phyloP scores from a whole-genome alignment of 2,113 vertebrate genomes.

The Aspidoscelis tigris region DNA sequence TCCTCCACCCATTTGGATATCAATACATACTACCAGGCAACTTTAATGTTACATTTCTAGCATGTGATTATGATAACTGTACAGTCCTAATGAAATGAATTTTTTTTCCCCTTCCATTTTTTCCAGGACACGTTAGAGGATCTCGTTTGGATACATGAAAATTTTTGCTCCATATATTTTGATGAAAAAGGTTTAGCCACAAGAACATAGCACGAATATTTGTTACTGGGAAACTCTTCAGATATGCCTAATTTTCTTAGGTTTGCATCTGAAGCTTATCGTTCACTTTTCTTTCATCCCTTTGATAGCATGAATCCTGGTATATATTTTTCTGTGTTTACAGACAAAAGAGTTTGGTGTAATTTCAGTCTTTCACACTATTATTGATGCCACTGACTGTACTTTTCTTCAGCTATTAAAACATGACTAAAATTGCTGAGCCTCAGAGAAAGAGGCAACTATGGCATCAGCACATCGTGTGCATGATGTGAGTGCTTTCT shows the following conservation, averaged over 20 bases:
- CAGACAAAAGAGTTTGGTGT: conserved; percentile 53
- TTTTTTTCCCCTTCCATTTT: too few relatives aligned
- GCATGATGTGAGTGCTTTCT: conserved; percentile 49
- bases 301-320: conserved; percentile 22
- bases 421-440: conserved; percentile 59
- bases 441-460: conserved; percentile 50
- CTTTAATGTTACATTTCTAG: too few relatives aligned
- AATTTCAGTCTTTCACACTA: conserved; percentile 52
- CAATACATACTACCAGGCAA: background rate
- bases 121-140: too few relatives aligned
- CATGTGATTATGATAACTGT: too few relatives aligned
- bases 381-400: conserved; percentile 41
- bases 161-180: background rate
- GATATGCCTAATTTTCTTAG: background rate
- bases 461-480: conserved; percentile 27
- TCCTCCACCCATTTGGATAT: too few relatives aligned
- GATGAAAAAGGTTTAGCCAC: background rate
- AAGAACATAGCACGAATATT: background rate
- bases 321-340: conserved; percentile 45
- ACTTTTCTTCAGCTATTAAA: conserved; percentile 45
- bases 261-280: background rate
- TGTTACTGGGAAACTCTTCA: background rate
- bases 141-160: too few relatives aligned
- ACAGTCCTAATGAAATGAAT: too few relatives aligned
- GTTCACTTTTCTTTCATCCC: conserved; percentile 40